Evolutionary conservation across 1,140 invertebrate genomes (phyloP).

Genomic region (Meteorus sp.): DNA sequence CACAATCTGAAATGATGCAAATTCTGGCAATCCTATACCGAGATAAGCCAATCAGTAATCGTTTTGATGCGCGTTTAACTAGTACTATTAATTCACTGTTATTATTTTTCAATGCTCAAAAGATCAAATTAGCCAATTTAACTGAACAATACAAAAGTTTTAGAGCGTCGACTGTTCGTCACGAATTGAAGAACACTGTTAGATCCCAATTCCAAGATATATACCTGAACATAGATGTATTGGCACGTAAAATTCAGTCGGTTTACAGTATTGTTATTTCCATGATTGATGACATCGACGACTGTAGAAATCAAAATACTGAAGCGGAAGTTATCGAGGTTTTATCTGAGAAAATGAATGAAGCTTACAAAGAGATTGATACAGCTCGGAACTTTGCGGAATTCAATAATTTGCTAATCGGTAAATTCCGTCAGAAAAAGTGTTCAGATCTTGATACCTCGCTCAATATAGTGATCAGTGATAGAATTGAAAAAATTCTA

Average conservation of each 20-base stretch:
- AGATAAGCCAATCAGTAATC: slow-evolving; percentile 27
- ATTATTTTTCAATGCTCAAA: slow-evolving; percentile 28
- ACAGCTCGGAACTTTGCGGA: slow-evolving; percentile 47
- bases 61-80: slow-evolving; percentile 35
- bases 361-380: slow-evolving; percentile 44
- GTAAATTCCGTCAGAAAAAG: slow-evolving; percentile 2
- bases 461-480: neutral
- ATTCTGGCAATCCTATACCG: slow-evolving; percentile 43
- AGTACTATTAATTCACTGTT: slow-evolving; percentile 34
- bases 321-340: no score
- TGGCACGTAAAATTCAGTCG: slow-evolving; percentile 46
- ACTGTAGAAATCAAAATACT: no score
- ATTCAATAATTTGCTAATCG: slow-evolving; percentile 43
- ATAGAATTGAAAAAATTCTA: slow-evolving; percentile 14
- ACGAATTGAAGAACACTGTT: slow-evolving; percentile 34
- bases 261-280: slow-evolving; percentile 41
- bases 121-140: slow-evolving; percentile 34
- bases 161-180: slow-evolving; percentile 32
- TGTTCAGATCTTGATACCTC: neutral
- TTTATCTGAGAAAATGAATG: slow-evolving; percentile 46
- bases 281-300: slow-evolving; percentile 42
- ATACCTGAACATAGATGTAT: slow-evolving; percentile 47
- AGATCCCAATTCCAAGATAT: slow-evolving; percentile 48
- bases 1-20: slow-evolving; percentile 50
- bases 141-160: slow-evolving; percentile 37